Evolutionary conservation across 2,888 invertebrate species (phyloP).

Genomic region (Sericinus montela): DNA sequence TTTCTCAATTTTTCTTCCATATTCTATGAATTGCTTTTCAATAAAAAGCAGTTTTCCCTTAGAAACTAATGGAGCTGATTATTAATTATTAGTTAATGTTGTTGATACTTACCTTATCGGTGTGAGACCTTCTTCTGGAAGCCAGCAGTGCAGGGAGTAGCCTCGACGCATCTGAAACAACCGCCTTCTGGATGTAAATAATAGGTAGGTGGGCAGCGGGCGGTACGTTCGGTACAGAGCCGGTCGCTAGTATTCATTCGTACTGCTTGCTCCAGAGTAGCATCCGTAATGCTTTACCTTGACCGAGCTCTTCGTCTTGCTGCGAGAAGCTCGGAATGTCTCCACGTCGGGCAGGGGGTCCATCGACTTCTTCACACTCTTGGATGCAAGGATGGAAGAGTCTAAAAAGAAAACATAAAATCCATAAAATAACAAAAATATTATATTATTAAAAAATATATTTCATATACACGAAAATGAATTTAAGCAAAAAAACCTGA

Average conservation of each 20-base stretch:
- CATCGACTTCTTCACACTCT: slow-evolving; percentile 57
- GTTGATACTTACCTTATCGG: slow-evolving; percentile 40
- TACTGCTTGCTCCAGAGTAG: neutral
- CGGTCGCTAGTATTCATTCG: too few species aligned
- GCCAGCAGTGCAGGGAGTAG: slow-evolving; percentile 75
- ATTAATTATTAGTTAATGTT: too few species aligned
- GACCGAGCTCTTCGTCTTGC: slow-evolving; percentile 53
- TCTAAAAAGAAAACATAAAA: slow-evolving; percentile 39
- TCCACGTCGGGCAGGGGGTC: slow-evolving; percentile 60
- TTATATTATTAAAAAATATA: too few species aligned
- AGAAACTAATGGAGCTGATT: too few species aligned
- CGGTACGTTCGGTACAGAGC: too few species aligned
- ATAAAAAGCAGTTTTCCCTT: too few species aligned
- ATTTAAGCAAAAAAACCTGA: too few species aligned
- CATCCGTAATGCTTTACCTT: slow-evolving; percentile 43
- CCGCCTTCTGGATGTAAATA: slow-evolving; percentile 66
- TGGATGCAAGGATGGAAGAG: slow-evolving; percentile 61
- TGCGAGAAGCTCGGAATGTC: slow-evolving; percentile 53
- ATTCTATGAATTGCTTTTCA: too few species aligned
- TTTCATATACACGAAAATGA: too few species aligned
- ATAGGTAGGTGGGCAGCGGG: slow-evolving; percentile 19
- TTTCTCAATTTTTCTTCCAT: too few species aligned
- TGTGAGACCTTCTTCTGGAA: slow-evolving; percentile 41
- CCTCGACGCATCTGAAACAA: slow-evolving; percentile 76
- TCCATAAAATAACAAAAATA: too few species aligned